phyloP scores from a whole-genome alignment of 2,797 vertebrate species.

The Phrynocephalus vlangalii region DNA sequence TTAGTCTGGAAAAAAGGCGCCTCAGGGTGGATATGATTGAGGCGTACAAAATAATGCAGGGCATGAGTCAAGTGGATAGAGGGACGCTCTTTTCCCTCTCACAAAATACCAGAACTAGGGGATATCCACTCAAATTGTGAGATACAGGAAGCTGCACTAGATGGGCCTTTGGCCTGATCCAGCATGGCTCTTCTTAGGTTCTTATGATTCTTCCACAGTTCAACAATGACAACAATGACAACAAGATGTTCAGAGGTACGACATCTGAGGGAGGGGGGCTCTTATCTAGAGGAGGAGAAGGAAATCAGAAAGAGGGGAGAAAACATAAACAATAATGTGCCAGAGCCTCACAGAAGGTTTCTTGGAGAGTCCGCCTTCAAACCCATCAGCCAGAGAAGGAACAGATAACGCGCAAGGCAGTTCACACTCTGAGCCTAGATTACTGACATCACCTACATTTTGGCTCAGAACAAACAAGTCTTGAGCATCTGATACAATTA shows the following conservation, averaged over 20 bases:
- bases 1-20: too few species aligned
- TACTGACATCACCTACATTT: not conserved
- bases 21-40: too few species aligned
- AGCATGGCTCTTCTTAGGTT: too few species aligned
- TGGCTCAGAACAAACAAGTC: not conserved
- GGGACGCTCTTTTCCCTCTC: too few species aligned
- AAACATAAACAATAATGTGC: not conserved
- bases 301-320: not conserved
- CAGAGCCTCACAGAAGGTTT: fast-evolving
- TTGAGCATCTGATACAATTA: constrained; percentile 11
- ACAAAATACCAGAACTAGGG: too few species aligned
- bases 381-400: fast-evolving
- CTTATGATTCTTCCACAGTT: too few species aligned
- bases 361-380: not conserved
- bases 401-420: not conserved
- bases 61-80: too few species aligned
- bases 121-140: too few species aligned
- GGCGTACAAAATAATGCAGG: too few species aligned
- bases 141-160: too few species aligned
- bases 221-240: not conserved
- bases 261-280: not conserved
- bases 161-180: too few species aligned
- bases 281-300: not conserved
- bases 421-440: not conserved
- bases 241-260: not conserved